Evolutionary conservation across 2,888 invertebrate species (phyloP).

Genomic region (Minunthozetes semirufus): DNA sequence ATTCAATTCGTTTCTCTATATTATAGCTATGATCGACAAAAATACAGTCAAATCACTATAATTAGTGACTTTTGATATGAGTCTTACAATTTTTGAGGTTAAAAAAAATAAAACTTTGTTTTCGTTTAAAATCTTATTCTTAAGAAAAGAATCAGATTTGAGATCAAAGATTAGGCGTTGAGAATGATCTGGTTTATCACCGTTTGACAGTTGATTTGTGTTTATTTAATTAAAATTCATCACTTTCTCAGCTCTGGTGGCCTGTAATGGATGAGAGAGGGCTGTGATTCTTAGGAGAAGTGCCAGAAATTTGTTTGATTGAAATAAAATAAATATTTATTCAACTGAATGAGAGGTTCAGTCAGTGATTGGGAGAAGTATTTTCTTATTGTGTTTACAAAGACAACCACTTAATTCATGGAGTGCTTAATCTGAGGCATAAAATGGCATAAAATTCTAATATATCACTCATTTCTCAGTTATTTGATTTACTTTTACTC

Average conservation of each 20-base stretch:
- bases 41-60: neutral
- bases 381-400: slow-evolving; percentile 1
- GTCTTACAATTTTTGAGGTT: no score
- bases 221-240: no score
- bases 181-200: no score
- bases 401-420: slow-evolving; percentile 3
- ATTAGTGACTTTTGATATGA: neutral
- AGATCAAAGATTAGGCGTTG: no score
- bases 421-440: neutral
- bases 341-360: neutral
- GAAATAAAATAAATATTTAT: slow-evolving; percentile 9
- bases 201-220: no score
- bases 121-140: no score
- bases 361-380: neutral
- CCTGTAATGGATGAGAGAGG: neutral
- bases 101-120: no score
- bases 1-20: neutral
- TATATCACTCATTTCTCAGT: neutral
- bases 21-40: neutral
- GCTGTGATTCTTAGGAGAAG: neutral
- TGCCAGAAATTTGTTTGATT: neutral
- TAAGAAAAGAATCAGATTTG: no score
- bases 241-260: neutral
- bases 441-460: neutral
- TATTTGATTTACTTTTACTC: neutral